Evolutionary conservation across 2,113 vertebrate species (phyloP).

Genomic region (Hucho hucho): DNA sequence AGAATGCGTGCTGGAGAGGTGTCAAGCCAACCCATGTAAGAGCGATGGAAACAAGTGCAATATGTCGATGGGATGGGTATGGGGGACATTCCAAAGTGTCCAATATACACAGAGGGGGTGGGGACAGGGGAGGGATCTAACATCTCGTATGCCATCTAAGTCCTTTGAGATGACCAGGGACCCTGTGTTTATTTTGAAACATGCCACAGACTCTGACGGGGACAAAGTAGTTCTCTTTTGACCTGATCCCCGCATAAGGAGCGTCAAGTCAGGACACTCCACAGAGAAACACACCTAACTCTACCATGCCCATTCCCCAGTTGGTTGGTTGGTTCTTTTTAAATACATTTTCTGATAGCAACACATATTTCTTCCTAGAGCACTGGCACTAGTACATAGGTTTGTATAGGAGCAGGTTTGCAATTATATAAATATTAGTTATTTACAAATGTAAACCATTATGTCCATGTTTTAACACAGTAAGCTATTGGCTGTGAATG

Average conservation of each 20-base stretch:
- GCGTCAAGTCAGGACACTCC: constrained; percentile 37
- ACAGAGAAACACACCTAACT: not conserved
- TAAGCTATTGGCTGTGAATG: no score
- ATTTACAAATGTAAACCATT: no score
- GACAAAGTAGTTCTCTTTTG: constrained; percentile 20
- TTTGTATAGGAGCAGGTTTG: no score
- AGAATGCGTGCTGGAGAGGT: constrained; percentile 28
- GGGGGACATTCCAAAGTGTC: not conserved
- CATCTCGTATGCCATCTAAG: constrained; percentile 69
- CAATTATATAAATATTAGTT: no score
- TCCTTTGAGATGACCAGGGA: constrained; percentile 62
- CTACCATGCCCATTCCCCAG: not conserved
- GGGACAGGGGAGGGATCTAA: constrained; percentile 13
- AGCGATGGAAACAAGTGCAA: constrained; percentile 68
- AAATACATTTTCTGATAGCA: not conserved
- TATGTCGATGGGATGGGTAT: constrained; percentile 15
- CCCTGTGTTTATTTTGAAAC: constrained; percentile 66
- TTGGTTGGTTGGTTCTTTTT: not conserved
- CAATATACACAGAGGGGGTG: not conserved
- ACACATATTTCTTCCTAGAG: not conserved
- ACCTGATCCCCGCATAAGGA: constrained; percentile 6
- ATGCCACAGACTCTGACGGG: constrained; percentile 52
- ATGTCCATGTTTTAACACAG: no score
- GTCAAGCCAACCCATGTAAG: constrained; percentile 55
- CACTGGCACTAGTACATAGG: not conserved